Evolutionary conservation across 2,113 vertebrate genomes (phyloP).

Genomic region (Lutjanus erythropterus): DNA sequence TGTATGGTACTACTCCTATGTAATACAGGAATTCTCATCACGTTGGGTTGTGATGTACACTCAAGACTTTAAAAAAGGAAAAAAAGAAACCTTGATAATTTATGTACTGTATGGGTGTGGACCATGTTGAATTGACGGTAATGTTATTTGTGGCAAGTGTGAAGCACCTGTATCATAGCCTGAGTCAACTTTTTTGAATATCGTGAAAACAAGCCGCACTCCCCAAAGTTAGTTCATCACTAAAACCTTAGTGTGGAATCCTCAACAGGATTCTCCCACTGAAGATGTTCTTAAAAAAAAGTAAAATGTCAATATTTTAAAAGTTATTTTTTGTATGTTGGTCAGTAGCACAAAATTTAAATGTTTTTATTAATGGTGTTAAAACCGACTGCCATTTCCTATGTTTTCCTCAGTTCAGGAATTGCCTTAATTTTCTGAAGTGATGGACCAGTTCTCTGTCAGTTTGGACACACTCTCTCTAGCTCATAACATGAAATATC

Average conservation of each 20-base stretch:
- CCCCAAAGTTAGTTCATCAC: slow-evolving; percentile 63
- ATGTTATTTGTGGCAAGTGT: slow-evolving; percentile 75
- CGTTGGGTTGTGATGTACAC: slow-evolving; percentile 74
- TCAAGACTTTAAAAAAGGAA: slow-evolving; percentile 53
- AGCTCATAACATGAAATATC: slow-evolving; percentile 37
- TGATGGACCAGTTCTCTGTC: slow-evolving; percentile 62
- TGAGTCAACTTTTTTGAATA: slow-evolving; percentile 66
- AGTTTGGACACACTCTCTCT: slow-evolving; percentile 53
- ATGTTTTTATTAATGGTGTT: slow-evolving; percentile 79
- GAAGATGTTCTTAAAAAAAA: slow-evolving; percentile 64
- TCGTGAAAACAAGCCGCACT: slow-evolving; percentile 59
- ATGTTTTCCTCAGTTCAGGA: slow-evolving; percentile 81
- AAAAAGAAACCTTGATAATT: slow-evolving; percentile 50
- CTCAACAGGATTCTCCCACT: slow-evolving; percentile 45
- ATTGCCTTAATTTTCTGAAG: slow-evolving; percentile 86
- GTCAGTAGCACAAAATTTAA: slow-evolving; percentile 85
- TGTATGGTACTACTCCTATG: slow-evolving; percentile 67
- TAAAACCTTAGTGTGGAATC: slow-evolving; percentile 51
- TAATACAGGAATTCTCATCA: slow-evolving; percentile 72
- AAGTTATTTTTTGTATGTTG: slow-evolving; percentile 82
- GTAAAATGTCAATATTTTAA: slow-evolving; percentile 78
- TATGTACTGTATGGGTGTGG: slow-evolving; percentile 73
- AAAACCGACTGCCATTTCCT: slow-evolving; percentile 79
- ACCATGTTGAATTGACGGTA: slow-evolving; percentile 64
- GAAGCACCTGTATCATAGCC: slow-evolving; percentile 73